Conservation (phyloP, 2,797 vertebrate species). For the Fundulus diaphanus region DNA sequence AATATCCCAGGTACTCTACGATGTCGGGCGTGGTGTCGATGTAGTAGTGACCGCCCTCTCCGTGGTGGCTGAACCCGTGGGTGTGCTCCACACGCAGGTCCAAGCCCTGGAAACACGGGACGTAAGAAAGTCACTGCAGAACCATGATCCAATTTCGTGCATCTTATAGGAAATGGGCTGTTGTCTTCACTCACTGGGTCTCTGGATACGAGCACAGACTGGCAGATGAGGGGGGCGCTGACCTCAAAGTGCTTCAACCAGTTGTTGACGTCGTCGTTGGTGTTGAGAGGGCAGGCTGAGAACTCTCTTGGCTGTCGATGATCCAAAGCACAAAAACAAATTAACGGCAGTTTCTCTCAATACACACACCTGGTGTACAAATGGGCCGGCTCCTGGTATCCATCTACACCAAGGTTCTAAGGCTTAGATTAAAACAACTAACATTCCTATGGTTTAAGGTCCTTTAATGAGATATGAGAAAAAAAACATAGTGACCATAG, state of each 20-base stretch:
- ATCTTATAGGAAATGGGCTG: neutral
- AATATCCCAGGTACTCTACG: slow-evolving; percentile 93
- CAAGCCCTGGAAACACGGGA: slow-evolving; percentile 82
- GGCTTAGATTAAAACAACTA: neutral
- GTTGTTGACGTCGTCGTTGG: slow-evolving; percentile 88
- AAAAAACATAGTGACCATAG: too few relatives aligned
- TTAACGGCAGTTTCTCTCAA: neutral
- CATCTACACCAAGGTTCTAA: neutral
- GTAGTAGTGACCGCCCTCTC: slow-evolving; percentile 97
- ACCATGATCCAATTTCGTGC: neutral
- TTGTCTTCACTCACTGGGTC: slow-evolving; percentile 89
- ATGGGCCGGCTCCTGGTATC: neutral
- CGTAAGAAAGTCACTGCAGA: neutral
- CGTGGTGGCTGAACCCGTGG: slow-evolving; percentile 94
- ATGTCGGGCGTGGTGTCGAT: slow-evolving; percentile 91
- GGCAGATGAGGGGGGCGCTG: slow-evolving; percentile 92
- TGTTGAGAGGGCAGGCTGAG: slow-evolving; percentile 89
- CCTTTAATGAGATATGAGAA: neutral
- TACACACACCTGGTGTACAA: neutral
- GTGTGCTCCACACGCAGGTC: slow-evolving; percentile 95
- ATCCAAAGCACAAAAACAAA: slow-evolving; percentile 1
- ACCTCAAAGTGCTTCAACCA: slow-evolving; percentile 95
- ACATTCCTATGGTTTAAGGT: neutral
- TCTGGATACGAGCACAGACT: slow-evolving; percentile 93
- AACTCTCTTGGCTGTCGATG: slow-evolving; percentile 88